phyloP scores from a whole-genome alignment of 2,888 invertebrate genomes.

The Hymenopus coronatus region DNA sequence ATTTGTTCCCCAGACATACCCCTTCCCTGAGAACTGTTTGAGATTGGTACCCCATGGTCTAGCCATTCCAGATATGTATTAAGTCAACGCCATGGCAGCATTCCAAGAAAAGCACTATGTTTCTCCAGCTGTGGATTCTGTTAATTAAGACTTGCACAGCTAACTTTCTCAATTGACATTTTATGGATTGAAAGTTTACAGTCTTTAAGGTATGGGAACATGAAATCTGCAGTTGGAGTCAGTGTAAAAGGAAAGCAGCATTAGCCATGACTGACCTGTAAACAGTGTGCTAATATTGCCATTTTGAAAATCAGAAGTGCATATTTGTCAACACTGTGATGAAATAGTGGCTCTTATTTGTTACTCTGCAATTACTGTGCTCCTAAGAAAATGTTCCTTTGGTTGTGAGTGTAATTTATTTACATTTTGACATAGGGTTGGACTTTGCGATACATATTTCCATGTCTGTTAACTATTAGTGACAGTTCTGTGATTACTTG shows the following conservation, averaged over 20 bases:
- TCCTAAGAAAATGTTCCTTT: neutral
- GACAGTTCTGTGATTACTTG: neutral
- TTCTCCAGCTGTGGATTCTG: neutral
- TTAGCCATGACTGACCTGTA: neutral
- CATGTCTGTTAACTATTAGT: neutral
- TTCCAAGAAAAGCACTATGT: neutral
- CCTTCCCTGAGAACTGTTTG: conserved; percentile 1
- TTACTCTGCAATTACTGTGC: neutral
- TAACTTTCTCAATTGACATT: neutral
- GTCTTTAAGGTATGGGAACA: neutral
- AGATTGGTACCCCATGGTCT: conserved; percentile 17
- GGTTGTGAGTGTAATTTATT: neutral
- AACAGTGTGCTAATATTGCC: neutral
- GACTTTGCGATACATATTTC: neutral
- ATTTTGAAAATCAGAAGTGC: neutral
- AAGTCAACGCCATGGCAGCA: neutral
- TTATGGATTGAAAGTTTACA: neutral
- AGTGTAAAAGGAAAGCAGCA: neutral
- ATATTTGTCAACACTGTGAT: neutral
- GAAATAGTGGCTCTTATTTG: neutral
- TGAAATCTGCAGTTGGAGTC: neutral
- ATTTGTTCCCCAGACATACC: conserved; percentile 22
- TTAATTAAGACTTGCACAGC: neutral
- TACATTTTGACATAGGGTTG: neutral
- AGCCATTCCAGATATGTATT: neutral